Evolutionary conservation across 2,113 vertebrate species (phyloP).

Genomic region (Xenus cinereus): DNA sequence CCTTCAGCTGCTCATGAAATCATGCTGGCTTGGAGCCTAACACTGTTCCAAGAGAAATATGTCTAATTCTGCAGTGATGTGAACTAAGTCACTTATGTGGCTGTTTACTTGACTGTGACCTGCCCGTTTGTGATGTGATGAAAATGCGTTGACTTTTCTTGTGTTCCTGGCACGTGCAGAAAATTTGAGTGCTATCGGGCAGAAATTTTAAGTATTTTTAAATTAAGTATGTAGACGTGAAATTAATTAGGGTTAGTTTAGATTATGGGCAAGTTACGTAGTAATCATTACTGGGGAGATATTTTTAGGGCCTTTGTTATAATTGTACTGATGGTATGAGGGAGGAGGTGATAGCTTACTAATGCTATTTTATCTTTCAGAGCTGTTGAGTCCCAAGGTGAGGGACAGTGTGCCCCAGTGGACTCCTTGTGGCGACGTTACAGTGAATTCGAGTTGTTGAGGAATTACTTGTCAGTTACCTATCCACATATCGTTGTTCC

Average conservation of each 20-base stretch:
- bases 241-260: background rate
- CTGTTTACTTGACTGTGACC: background rate
- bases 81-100: background rate
- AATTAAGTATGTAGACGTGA: background rate
- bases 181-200: background rate
- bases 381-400: conserved; percentile 79
- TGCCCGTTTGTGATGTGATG: background rate
- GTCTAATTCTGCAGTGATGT: background rate
- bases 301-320: background rate
- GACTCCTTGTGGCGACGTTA: conserved; percentile 94
- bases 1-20: background rate
- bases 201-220: background rate
- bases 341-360: background rate
- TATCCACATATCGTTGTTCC: conserved; percentile 89
- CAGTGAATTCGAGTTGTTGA: conserved; percentile 93
- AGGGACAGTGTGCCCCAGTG: conserved; percentile 82
- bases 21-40: background rate
- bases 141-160: background rate
- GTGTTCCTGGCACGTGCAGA: background rate
- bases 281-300: background rate
- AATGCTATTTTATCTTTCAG: conserved; percentile 66
- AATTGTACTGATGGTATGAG: background rate
- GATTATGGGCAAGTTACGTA: background rate
- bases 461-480: conserved; percentile 87
- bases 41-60: background rate